Percentiles rank a stretch among this genome's conserved stretches.
phyloP scores from a whole-genome alignment of 2,113 vertebrate genomes.

The Cynoglossus semilaevis region DNA sequence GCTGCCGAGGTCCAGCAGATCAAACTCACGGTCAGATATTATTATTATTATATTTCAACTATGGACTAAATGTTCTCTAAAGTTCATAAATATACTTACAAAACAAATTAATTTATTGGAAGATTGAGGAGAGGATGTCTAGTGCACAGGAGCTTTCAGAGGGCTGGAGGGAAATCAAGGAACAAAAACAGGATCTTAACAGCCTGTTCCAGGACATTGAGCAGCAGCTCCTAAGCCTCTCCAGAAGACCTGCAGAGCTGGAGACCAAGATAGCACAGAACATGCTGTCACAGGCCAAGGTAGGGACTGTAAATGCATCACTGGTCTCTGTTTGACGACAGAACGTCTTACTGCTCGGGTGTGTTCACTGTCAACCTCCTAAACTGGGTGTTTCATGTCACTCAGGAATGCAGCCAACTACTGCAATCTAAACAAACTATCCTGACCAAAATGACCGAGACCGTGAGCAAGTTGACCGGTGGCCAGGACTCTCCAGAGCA shows the following conservation, averaged over 20 bases:
- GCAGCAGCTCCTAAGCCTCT: constrained; percentile 91
- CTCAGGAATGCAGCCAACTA: constrained; percentile 87
- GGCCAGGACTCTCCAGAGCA: constrained; percentile 88
- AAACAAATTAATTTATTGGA: not conserved
- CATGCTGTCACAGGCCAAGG: constrained; percentile 91
- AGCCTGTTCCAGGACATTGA: constrained; percentile 88
- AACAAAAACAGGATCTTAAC: constrained; percentile 87
- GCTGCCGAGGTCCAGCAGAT: constrained; percentile 87
- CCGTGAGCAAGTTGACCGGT: constrained; percentile 82
- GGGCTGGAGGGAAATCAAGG: constrained; percentile 92
- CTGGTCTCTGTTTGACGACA: constrained; percentile 4
- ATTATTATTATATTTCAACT: not conserved
- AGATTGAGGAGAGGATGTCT: constrained; percentile 90
- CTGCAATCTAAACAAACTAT: constrained; percentile 83
- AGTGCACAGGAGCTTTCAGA: constrained; percentile 85
- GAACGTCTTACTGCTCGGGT: constrained; percentile 11
- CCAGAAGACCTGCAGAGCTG: constrained; percentile 85
- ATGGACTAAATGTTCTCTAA: too few relatives aligned
- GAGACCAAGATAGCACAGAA: constrained; percentile 92
- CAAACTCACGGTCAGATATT: constrained; percentile 83
- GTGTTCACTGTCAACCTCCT: not conserved
- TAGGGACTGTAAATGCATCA: constrained; percentile 42
- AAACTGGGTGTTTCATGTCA: constrained; percentile 6
- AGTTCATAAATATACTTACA: too few relatives aligned
- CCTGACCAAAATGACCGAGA: constrained; percentile 83